Conservation (phyloP, 2,888 invertebrate genomes). For the Orchestes rusci region DNA sequence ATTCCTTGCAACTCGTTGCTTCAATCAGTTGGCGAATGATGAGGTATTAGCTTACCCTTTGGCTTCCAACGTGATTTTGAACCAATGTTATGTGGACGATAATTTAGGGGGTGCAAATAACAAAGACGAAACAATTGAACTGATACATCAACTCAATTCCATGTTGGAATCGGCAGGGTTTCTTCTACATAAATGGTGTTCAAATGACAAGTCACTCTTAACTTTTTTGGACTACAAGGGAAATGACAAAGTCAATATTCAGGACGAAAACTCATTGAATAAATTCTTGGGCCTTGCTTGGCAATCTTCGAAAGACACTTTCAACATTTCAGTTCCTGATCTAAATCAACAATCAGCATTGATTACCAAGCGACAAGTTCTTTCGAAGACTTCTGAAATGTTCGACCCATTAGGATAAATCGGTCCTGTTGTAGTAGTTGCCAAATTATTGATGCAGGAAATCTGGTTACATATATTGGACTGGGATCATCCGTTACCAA, state of each 20-base stretch:
- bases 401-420: slow-evolving; percentile 21
- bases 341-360: background rate
- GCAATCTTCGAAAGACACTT: slow-evolving; percentile 14
- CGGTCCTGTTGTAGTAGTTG: slow-evolving; percentile 17
- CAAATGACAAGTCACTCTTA: slow-evolving; percentile 9
- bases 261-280: slow-evolving; percentile 11
- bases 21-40: slow-evolving; percentile 9
- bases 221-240: background rate
- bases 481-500: slow-evolving; percentile 13
- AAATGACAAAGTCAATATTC: slow-evolving; percentile 1
- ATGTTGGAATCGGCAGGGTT: slow-evolving; percentile 11
- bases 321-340: slow-evolving; percentile 12
- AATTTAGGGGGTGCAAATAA: slow-evolving; percentile 4
- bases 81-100: slow-evolving; percentile 10
- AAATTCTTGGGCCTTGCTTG: slow-evolving; percentile 15
- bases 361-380: slow-evolving; percentile 12
- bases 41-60: slow-evolving; percentile 8
- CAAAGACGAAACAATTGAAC: background rate
- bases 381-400: slow-evolving; percentile 13
- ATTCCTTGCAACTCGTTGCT: slow-evolving; percentile 7
- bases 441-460: slow-evolving; percentile 22
- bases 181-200: slow-evolving; percentile 18
- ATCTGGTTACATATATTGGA: slow-evolving; percentile 14
- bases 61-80: slow-evolving; percentile 5
- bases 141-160: slow-evolving; percentile 5